A percentile compares a stretch with the other conserved stretches of the same genome.
Conservation (phyloP, 2,113 vertebrate species). For the Ammodytes dubius region DNA sequence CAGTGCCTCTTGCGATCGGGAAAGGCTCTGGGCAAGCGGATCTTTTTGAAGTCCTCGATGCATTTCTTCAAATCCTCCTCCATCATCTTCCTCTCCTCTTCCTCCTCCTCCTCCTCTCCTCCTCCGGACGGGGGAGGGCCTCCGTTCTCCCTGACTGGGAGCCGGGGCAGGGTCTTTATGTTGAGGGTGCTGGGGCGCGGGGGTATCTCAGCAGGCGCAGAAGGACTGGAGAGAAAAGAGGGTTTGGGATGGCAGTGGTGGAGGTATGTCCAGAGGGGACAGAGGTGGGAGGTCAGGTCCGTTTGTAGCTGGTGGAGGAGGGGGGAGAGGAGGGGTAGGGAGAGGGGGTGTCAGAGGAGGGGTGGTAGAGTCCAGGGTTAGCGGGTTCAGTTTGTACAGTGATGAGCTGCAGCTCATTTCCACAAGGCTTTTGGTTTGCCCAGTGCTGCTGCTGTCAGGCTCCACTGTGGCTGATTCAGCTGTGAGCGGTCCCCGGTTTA, state of each 20-base stretch:
- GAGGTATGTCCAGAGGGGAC: conserved; percentile 47
- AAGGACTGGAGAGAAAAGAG: conserved; percentile 35
- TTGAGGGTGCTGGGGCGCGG: conserved; percentile 76
- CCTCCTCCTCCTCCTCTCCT: conserved; percentile 63
- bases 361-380: conserved; percentile 27
- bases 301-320: conserved; percentile 40
- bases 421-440: conserved; percentile 65
- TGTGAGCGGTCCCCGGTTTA: not conserved
- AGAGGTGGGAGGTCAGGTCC: conserved; percentile 55
- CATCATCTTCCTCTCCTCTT: conserved; percentile 84
- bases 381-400: conserved; percentile 39
- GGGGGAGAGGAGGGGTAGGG: conserved; percentile 49
- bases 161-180: conserved; percentile 77
- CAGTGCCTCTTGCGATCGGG: conserved; percentile 87
- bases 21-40: conserved; percentile 83
- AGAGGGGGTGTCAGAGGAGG: conserved; percentile 10
- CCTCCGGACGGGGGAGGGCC: conserved; percentile 34
- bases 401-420: conserved; percentile 47
- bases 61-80: conserved; percentile 87
- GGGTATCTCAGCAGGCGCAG: conserved; percentile 57
- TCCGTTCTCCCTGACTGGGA: conserved; percentile 74
- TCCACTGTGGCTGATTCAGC: conserved; percentile 16
- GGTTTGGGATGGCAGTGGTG: conserved; percentile 54
- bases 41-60: conserved; percentile 86
- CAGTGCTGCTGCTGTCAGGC: conserved; percentile 6